Evolutionary conservation across 2,797 vertebrate genomes (phyloP), one percentile per base, ranked within the genome.

Genomic region (Carapus acus): DNA sequence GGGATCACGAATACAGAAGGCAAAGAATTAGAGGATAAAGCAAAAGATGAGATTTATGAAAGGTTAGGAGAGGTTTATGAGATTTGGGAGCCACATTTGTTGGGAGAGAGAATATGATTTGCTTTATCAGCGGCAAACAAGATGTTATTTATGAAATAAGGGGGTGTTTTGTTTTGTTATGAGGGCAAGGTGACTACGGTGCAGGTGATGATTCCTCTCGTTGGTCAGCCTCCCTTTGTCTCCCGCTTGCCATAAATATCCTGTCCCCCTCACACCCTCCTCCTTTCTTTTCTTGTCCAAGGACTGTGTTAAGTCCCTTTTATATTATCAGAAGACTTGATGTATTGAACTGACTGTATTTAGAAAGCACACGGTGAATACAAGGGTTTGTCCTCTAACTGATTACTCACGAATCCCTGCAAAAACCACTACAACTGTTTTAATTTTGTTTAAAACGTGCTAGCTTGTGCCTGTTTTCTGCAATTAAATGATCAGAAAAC

Each of bases 1-100:
- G 24, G 37, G n/a, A 62, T 57, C 42, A 47, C 49, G 12, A 11
- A 54, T 47, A 71, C 37, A 43, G 54, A 53, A 57, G 69, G 53
- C 48, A 70, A 67, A 77, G 64, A 77, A 74, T 50, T 43, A 58
- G 57, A 54, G 38, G 45, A 72, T 52, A 55, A 65, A 49, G 46
- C 43, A 44, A 18, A 51, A 50, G 69, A 38, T 41, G 6, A 48
- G 65, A 73, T 82, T 76, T 67, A 77, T 76, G 64, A 78, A 78
- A 79, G 73, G 68, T 81, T 80, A 73, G 56, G 43, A 54, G 73
- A 74, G 72, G 57, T 83, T 80, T 79, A 81, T 81, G 69, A 83
- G 78, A 78, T 79, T 63, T 68, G 69, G 73, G 73, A 79, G 67
- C 46, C 52, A 49, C 70, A 63, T 74, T 79, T 83, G 80, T 70